Base-by-base conservation (phyloP, 2,113 vertebrate genomes). In the Sigmodon hispidus region DNA sequence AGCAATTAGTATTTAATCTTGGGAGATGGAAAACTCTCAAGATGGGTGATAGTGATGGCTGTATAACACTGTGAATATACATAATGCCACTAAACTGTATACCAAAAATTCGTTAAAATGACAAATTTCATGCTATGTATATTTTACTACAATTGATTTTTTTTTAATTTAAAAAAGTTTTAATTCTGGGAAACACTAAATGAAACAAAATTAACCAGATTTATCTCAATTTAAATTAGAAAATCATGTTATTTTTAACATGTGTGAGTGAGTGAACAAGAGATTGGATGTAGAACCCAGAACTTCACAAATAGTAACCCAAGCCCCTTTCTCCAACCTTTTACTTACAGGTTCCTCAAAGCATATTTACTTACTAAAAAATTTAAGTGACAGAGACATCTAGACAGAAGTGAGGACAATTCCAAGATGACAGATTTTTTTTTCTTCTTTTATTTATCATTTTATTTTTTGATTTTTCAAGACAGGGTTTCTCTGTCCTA, bases 201-300 rank as follows among this genome's bases (percentile, higher is more conserved):
- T 90, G 83, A 90, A 92, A 63, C 13, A 95, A 92, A 96, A 67
- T 90, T 92, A 91, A 93, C 43, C 15, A 94, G 12, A 24, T 57
- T 94, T 93, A 17, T 84, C 59, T 63, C 9, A 45, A 84, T 45
- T 65, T 45, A 15, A 84, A 45, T 61, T 45, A 84, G 6, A 63
- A 63, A 63, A 63, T 29, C 40, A 36, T 55, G 77, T 8, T 55
- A 7, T 21, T 79, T 84, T 45, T 67, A 67, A 34, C 29, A 84
- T 85, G 31, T 65, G 31, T 36, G 4, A n/a, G 36, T n/a, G 16
- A 70, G 16, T 6, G 4, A 70, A 36, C 12, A 17, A 70, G 70
- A 76, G 17, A 31, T 13, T 52, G 34, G 12, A 34, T 26, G 24
- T 45, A 24, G 40, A 77, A 45, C 10, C 26, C 48, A 93, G 12